These are phyloP conservation scores for Thamnophis sirtalis DNA, from an alignment of 2,113 vertebrate species.

Conservation along the genomic window DNA sequence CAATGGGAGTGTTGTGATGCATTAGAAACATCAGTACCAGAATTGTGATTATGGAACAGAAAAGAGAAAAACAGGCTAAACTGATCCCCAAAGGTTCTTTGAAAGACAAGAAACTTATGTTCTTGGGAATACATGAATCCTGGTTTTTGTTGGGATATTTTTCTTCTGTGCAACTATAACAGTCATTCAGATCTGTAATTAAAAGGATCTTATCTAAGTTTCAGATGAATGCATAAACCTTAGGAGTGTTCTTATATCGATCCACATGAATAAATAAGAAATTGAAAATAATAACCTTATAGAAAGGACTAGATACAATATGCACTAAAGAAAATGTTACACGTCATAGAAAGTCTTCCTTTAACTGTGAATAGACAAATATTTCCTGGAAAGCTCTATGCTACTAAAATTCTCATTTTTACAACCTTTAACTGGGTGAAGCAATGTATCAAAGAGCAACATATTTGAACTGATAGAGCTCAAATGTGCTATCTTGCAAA, in stretches of 20 bases:
- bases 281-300: background rate
- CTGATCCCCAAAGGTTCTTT: background rate
- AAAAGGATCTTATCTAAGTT: background rate
- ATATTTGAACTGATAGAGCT: background rate
- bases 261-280: background rate
- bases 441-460: background rate
- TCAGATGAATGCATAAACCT: background rate
- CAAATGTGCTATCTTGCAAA: background rate
- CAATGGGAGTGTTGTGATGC: background rate
- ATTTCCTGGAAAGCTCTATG: background rate
- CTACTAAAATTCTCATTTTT: background rate
- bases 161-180: background rate
- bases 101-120: background rate
- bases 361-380: background rate
- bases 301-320: background rate
- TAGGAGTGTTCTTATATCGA: background rate
- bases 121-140: background rate
- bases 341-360: background rate
- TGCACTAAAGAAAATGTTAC: background rate
- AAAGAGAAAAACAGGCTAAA: background rate
- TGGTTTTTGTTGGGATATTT: background rate
- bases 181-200: background rate
- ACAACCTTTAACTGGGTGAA: background rate
- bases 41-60: background rate
- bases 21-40: background rate